Evolutionary conservation across 2,888 invertebrate species (phyloP), one percentile per base, ranked within the genome.

Genomic region (Aphodius sticticus): DNA sequence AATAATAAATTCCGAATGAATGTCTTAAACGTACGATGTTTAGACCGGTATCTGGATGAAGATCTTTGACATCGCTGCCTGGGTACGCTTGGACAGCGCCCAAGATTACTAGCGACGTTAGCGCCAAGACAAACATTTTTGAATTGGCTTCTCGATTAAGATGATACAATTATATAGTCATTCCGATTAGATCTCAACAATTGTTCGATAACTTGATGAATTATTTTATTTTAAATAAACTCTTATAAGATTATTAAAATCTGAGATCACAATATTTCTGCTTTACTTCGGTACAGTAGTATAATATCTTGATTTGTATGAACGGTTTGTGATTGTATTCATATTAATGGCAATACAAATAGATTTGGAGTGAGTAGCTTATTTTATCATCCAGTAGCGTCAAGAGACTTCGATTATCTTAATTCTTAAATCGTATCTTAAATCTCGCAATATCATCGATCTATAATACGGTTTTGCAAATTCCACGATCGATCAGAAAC

Each of bases 21-120:
- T 70, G 6, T 36, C 15, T 70, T 15, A 70, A 26, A 72, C 74
- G 16, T 72, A 78, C 72, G 7, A 74, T 78, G 35, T 69, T 78
- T 37, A 78, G 72, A 38, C 77, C 77, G 14, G 74, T 69, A 74
- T 71, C 78, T 74, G 75, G 78, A 74, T 78, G 78, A n/a, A 72
- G 69, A 5, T 77, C 70, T 70, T 16, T 69, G 15, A 37, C 37
- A n/a, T 26, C 74, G 35, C 15, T 36, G 74, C 53, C 4, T 53
- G 53, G 53, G 12, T 53, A 53, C 53, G 53, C 53, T 53, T 53
- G 53, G 53, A 12, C 53, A 12, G 53, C 53, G 53, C 53, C 53
- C 53, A 53, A 53, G 53, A 53, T 53, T 53, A 53, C 53, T 9
- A 53, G 53, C 1, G 53, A 53, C 4, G 53, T 53, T 53, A 53